Conservation (phyloP, 2,113 vertebrate species). For the Clupea harengus region DNA sequence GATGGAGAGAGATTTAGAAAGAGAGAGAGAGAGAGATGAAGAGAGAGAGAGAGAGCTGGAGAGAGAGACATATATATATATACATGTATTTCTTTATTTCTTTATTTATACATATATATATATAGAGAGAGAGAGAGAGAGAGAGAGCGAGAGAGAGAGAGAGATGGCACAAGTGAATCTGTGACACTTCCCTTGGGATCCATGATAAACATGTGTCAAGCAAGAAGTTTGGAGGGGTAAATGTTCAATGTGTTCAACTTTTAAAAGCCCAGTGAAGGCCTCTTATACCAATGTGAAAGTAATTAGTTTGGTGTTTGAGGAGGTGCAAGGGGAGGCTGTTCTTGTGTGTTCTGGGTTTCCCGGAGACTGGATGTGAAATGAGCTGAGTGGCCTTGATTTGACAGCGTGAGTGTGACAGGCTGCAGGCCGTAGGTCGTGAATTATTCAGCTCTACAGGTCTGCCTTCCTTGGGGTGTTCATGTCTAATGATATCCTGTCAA, state of each 20-base stretch:
- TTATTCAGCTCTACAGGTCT: slow-evolving; percentile 1
- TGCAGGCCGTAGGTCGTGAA: not conserved
- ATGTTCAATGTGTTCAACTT: not conserved
- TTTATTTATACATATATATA: too few relatives aligned
- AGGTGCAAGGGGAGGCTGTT: too few relatives aligned
- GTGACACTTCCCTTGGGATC: not conserved
- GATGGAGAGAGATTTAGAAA: not conserved
- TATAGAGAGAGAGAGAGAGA: too few relatives aligned
- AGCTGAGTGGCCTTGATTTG: not conserved
- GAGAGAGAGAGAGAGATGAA: not conserved
- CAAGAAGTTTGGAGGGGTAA: not conserved
- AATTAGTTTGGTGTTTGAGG: not conserved
- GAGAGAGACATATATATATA: too few relatives aligned
- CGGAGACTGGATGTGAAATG: not conserved
- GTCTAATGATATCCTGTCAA: not conserved
- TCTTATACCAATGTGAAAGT: not conserved
- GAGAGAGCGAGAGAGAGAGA: too few relatives aligned
- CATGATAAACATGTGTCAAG: not conserved
- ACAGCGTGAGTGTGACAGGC: not conserved
- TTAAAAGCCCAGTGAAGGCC: too few relatives aligned
- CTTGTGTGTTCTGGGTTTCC: not conserved
- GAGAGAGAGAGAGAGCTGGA: not conserved
- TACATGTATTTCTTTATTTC: too few relatives aligned
- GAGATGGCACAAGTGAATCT: not conserved
- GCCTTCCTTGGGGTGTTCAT: not conserved